Base-by-base conservation (phyloP, 2,113 vertebrate genomes). In the Kobus ellipsiprymnus region DNA sequence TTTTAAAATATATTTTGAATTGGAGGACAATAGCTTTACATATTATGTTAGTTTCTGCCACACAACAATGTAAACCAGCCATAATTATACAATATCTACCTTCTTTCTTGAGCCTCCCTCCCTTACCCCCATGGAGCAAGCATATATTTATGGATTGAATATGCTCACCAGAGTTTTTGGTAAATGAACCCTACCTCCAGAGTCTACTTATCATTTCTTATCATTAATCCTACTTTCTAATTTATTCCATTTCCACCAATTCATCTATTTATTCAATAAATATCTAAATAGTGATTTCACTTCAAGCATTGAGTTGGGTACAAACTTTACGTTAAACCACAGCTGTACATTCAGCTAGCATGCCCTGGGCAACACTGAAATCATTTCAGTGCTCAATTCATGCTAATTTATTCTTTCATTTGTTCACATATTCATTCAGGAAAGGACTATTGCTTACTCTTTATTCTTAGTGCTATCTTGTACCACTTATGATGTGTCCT, bases 261-360 rank as follows among this genome's bases (percentile, higher is more conserved):
- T 95, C n/a, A 87, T 44, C 16, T 89, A 30, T 54, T 48, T 29
- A 62, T 48, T 82, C 50, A 80, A 46, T 96, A 95, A 83, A 60
- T 78, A 93, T 90, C 83, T 86, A 52, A 93, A 54, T 54, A 82
- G n/a, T 55, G 80, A 91, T 77, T 89, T 88, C 23, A 85, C 7
- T 23, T 33, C n/a, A 80, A 25, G 17, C 60, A 81, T 74, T 93
- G 50, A 23, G 44, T 60, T 19, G 93, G 55, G 74, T 30, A 83
- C 4, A 89, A 46, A 60, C 71, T 87, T 83, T n/a, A 57, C n/a
- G n/a, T 89, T 86, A 44, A 87, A 33, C 7, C 29, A 57, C 0
- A 36, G 59, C 19, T 71, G 12, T 12, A 62, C 40, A 21, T 80
- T 84, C 60, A 52, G 52, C 36, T 36, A 30, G 55, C 57, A 13